These are phyloP conservation scores for Microcebus murinus DNA, from an alignment of 2,113 vertebrate species.

Conservation along the genomic window DNA sequence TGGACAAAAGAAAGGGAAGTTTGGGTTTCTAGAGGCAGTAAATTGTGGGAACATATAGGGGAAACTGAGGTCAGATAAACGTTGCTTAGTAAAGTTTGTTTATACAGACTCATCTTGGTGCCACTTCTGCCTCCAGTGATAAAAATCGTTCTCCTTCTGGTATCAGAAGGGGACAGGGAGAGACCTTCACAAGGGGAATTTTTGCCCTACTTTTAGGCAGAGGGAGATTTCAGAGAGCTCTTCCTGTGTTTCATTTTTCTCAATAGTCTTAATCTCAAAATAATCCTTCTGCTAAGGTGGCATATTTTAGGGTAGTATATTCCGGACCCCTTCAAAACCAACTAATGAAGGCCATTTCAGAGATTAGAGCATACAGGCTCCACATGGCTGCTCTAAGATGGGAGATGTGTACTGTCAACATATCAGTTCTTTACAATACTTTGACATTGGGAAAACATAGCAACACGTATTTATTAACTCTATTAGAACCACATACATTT, in stretches of 20 bases:
- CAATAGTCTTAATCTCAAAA: background rate
- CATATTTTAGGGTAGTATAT: background rate
- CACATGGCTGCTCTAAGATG: background rate
- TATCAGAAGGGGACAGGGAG: background rate
- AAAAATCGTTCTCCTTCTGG: accelerated
- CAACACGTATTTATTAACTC: background rate
- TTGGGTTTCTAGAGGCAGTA: background rate
- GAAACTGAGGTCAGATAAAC: background rate
- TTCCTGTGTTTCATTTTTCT: background rate
- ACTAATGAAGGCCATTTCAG: background rate
- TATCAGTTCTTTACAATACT: background rate
- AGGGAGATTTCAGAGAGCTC: no score
- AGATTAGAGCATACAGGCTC: background rate
- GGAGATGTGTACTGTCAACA: background rate
- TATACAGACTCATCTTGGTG: background rate
- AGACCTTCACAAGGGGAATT: background rate
- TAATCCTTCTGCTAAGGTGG: background rate
- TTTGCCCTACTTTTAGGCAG: no score
- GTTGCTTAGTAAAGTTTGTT: background rate
- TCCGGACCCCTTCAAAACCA: background rate
- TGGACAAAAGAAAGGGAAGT: background rate
- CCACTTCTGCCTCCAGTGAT: background rate
- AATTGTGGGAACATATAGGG: background rate
- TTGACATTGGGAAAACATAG: background rate
- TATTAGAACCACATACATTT: background rate